Percentiles rank a stretch among this genome's conserved stretches.
Evolutionary conservation across 2,888 invertebrate species (phyloP).

Genomic region (Aphrophora alni): DNA sequence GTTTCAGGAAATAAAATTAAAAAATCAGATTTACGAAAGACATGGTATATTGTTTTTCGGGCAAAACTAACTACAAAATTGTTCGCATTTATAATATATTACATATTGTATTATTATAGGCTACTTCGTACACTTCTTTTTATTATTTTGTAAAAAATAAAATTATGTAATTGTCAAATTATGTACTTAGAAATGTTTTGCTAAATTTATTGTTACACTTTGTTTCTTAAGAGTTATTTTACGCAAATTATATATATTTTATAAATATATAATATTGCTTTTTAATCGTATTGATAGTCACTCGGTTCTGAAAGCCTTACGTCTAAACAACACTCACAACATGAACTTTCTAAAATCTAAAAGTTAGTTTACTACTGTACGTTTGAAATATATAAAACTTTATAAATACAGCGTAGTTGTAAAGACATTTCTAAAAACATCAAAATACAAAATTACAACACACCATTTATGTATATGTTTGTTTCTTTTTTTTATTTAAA

Average conservation of each 20-base stretch:
- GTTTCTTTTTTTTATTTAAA: background rate
- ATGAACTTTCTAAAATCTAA: background rate
- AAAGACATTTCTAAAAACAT: constrained; percentile 6
- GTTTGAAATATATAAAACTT: background rate
- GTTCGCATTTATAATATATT: background rate
- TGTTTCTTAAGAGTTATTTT: background rate
- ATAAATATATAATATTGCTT: background rate
- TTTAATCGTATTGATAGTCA: background rate
- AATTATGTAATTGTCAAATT: background rate
- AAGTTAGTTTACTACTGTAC: background rate
- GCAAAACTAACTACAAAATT: constrained; percentile 6
- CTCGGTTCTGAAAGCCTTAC: background rate
- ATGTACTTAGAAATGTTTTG: background rate
- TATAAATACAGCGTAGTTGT: background rate
- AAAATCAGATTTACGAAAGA: background rate
- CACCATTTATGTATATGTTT: background rate
- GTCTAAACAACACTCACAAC: background rate
- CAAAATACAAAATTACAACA: background rate
- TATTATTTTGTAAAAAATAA: constrained; percentile 3
- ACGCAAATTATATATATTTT: background rate
- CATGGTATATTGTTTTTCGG: constrained; percentile 3
- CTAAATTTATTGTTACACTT: background rate
- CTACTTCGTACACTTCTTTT: background rate
- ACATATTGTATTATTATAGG: background rate
- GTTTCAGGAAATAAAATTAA: background rate